phyloP scores from a whole-genome alignment of 2,797 vertebrate genomes.

The Crocidura indochinensis region DNA sequence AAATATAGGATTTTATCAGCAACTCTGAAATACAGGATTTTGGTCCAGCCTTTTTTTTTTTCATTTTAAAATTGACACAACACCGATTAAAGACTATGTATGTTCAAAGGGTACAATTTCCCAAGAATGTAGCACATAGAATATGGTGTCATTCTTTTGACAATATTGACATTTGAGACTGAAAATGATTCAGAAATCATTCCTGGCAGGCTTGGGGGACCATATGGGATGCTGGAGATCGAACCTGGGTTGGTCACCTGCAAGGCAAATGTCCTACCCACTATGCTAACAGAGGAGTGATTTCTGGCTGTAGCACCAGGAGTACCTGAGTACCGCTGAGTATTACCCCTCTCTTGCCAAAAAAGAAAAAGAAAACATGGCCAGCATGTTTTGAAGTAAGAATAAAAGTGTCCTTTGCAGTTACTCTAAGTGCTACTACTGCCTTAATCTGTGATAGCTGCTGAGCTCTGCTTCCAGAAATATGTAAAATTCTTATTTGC shows the following conservation, averaged over 20 bases:
- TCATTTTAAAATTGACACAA: background rate
- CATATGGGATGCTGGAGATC: no score
- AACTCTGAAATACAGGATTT: slow-evolving; percentile 31
- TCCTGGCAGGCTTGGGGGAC: no score
- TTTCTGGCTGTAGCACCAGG: no score
- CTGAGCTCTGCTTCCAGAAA: background rate
- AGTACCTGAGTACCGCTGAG: no score
- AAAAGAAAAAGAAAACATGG: slow-evolving; percentile 49
- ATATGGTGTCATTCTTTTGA: background rate
- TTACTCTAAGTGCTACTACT: slow-evolving; percentile 11
- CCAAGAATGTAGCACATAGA: slow-evolving; percentile 34
- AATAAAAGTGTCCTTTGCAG: background rate
- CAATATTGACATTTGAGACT: background rate
- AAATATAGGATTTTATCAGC: background rate
- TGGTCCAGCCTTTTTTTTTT: slow-evolving; percentile 55
- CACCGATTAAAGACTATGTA: no score
- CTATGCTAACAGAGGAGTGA: no score
- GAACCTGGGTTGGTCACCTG: no score
- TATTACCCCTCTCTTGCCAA: no score
- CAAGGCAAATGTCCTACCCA: no score
- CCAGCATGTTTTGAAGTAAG: background rate
- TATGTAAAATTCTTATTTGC: slow-evolving; percentile 39
- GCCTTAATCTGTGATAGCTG: slow-evolving; percentile 15
- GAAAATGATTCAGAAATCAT: slow-evolving; percentile 2
- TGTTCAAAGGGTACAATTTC: no score